Base-by-base conservation (phyloP, 2,113 vertebrate genomes). In the Pseudorhombus dupliciocellatus region DNA sequence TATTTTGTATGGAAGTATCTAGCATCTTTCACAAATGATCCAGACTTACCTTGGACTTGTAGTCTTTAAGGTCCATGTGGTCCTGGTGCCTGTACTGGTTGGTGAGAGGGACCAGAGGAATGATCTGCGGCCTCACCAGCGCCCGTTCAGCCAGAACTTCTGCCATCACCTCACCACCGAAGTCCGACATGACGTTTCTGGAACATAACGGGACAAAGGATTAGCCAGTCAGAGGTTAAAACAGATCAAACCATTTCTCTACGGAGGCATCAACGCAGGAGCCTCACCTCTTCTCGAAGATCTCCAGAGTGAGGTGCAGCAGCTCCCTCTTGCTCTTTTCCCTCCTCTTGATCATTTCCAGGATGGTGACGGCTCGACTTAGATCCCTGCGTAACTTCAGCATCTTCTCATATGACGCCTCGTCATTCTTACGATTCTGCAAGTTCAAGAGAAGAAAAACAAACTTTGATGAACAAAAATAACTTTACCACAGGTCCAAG, bases 321-420 rank as follows among this genome's bases (percentile, higher is more conserved):
- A 99, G 94, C 78, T 99, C 98, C 57, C 97, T 90, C 87, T 99
- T 99, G 93, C 97, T 99, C 88, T 98, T 98, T 89, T 99, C 98
- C 76, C 97, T 94, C 79, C 97, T 95, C 87, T 99, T 99, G 92
- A 99, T 97, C 97, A 99, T 99, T 57, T 99, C 98, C 84, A 99
- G 84, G 80, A 99, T 98, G 70, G 97, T 99, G 77, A 99, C 97
- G 7, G 98, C 97, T 75, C 97, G 95, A 90, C 98, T 99, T 44
- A 99, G 92, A 87, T 99, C 97, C 83, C 98, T 86, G 60, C 97
- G 95, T 11, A 99, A 92, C 91, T 99, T 99, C 85, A 99, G 94
- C 98, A 99, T 99, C 93, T 99, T 99, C 93, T 99, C 98, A 0
- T 98, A 99, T 24, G 97, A 99, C 22, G 97, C 96, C 91, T 99